Evolutionary conservation across 2,888 invertebrate species (phyloP).

Genomic region (Tinea pellionella): DNA sequence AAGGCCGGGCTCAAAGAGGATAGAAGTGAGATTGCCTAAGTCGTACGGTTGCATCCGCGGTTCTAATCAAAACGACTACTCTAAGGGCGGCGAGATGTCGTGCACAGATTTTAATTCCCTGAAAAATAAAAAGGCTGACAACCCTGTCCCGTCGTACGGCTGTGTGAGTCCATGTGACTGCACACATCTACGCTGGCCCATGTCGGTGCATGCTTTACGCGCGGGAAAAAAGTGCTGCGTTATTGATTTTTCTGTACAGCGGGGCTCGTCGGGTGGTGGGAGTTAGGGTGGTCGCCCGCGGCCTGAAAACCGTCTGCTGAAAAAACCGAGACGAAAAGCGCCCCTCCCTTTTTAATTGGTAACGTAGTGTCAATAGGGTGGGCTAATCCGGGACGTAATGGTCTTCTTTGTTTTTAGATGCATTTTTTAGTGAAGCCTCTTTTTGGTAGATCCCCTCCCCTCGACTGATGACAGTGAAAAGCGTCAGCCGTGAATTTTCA

Average conservation of each 20-base stretch:
- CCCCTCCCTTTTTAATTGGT: slow-evolving; percentile 70
- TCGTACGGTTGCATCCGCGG: slow-evolving; percentile 44
- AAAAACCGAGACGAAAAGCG: slow-evolving; percentile 69
- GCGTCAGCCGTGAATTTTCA: neutral
- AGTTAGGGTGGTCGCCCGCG: slow-evolving; percentile 45
- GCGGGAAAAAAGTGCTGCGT: slow-evolving; percentile 71
- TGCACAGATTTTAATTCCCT: slow-evolving; percentile 47
- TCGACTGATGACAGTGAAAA: neutral
- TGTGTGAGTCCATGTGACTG: slow-evolving; percentile 39
- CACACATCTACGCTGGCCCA: slow-evolving; percentile 35
- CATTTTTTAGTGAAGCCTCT: slow-evolving; percentile 44
- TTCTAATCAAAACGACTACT: slow-evolving; percentile 15
- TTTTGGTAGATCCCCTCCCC: neutral
- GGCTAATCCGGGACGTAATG: slow-evolving; percentile 65
- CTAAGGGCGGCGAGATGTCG: slow-evolving; percentile 4
- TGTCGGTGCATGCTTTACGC: slow-evolving; percentile 71
- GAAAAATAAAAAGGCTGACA: slow-evolving; percentile 29
- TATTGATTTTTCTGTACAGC: slow-evolving; percentile 70
- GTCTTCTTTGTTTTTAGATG: slow-evolving; percentile 63
- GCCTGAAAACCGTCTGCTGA: slow-evolving; percentile 70
- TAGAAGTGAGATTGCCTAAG: slow-evolving; percentile 22
- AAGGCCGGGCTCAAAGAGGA: neutral
- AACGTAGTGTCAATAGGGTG: slow-evolving; percentile 66
- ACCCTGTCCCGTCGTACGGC: slow-evolving; percentile 31
- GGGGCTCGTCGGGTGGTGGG: slow-evolving; percentile 37